Evolutionary conservation across 2,888 invertebrate species (phyloP).

Genomic region (Mimas tiliae): DNA sequence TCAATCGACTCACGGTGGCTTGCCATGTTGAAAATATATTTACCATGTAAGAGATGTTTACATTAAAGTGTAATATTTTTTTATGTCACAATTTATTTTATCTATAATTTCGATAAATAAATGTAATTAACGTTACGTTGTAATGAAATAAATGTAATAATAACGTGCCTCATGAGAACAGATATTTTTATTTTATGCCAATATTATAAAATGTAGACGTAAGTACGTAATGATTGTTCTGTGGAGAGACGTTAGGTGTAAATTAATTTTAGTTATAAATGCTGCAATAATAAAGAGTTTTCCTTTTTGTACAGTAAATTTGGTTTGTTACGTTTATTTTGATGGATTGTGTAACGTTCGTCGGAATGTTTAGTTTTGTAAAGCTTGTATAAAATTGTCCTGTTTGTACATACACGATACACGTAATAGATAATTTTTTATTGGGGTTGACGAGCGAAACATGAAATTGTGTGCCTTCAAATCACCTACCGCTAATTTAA

Average conservation of each 20-base stretch:
- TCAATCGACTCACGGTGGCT: slow-evolving; percentile 46
- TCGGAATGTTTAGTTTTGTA: slow-evolving; percentile 37
- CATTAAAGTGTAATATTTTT: slow-evolving; percentile 52
- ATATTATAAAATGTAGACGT: slow-evolving; percentile 50
- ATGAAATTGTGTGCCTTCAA: slow-evolving; percentile 54
- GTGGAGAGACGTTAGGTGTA: slow-evolving; percentile 36
- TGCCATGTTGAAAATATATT: slow-evolving; percentile 46
- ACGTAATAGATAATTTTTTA: slow-evolving; percentile 32
- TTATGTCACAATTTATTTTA: slow-evolving; percentile 52
- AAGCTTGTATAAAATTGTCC: slow-evolving; percentile 30
- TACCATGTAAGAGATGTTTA: slow-evolving; percentile 24
- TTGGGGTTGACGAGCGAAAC: slow-evolving; percentile 39
- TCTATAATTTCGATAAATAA: slow-evolving; percentile 48
- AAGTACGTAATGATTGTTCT: slow-evolving; percentile 24
- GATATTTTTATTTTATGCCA: slow-evolving; percentile 61
- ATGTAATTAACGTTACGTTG: slow-evolving; percentile 38
- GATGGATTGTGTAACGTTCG: slow-evolving; percentile 41
- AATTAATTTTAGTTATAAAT: slow-evolving; percentile 47
- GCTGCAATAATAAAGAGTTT: slow-evolving; percentile 32
- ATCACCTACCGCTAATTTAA: slow-evolving; percentile 49
- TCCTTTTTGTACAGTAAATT: slow-evolving; percentile 26
- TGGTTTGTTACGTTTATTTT: slow-evolving; percentile 36
- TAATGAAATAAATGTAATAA: slow-evolving; percentile 35
- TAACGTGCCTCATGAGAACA: slow-evolving; percentile 59
- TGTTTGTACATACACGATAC: slow-evolving; percentile 50